phyloP scores from a whole-genome alignment of 2,888 invertebrate genomes.

The Nowickia ferox region DNA sequence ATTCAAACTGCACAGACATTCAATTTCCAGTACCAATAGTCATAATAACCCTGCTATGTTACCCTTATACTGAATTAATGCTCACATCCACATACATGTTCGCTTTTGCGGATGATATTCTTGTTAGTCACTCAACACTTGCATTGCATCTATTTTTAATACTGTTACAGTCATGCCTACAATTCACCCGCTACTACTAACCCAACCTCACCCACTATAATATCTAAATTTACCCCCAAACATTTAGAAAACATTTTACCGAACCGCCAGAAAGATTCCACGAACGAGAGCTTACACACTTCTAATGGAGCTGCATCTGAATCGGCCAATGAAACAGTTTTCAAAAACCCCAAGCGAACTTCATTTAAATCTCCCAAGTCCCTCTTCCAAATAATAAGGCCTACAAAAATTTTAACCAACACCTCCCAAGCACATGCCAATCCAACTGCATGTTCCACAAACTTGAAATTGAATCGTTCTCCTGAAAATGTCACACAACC shows the following conservation, averaged over 20 bases:
- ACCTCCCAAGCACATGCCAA: slow-evolving; percentile 50
- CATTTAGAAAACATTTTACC: slow-evolving; percentile 76
- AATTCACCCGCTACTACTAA: slow-evolving; percentile 34
- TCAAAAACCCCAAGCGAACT: slow-evolving; percentile 59
- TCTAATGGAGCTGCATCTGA: slow-evolving; percentile 80
- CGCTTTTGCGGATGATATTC: slow-evolving; percentile 24
- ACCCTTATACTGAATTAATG: slow-evolving; percentile 20
- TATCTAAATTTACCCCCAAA: slow-evolving; percentile 61
- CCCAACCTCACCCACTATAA: slow-evolving; percentile 46
- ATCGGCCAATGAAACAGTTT: slow-evolving; percentile 43
- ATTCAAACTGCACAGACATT: slow-evolving; percentile 69
- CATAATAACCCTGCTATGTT: slow-evolving; percentile 43
- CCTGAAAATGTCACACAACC: slow-evolving; percentile 52
- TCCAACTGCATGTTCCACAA: slow-evolving; percentile 53
- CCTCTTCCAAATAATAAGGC: slow-evolving; percentile 74
- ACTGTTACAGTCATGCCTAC: slow-evolving; percentile 34
- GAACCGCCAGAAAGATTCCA: slow-evolving; percentile 84
- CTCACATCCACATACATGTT: slow-evolving; percentile 10
- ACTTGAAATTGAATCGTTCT: slow-evolving; percentile 17
- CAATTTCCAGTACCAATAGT: slow-evolving; percentile 24
- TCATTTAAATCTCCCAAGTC: slow-evolving; percentile 71
- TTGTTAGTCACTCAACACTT: slow-evolving; percentile 27
- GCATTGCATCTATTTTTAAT: slow-evolving; percentile 38
- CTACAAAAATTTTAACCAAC: slow-evolving; percentile 70
- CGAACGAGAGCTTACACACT: slow-evolving; percentile 85